phyloP scores from a whole-genome alignment of 2,113 vertebrate genomes.

The Chitala chitala region DNA sequence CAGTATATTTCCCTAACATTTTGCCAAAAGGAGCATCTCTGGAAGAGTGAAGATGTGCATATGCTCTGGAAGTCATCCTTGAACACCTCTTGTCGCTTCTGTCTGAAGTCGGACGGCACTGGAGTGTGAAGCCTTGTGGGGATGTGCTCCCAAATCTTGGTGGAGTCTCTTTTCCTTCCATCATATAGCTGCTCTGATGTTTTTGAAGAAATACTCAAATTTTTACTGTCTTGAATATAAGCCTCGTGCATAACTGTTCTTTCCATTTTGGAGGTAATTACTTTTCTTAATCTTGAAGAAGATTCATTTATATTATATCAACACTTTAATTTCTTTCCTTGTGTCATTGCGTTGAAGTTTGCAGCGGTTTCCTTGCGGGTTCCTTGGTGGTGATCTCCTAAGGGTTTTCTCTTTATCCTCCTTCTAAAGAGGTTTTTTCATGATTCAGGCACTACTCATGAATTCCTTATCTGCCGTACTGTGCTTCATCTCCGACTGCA shows the following conservation, averaged over 20 bases:
- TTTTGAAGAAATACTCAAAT: background rate
- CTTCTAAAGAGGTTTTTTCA: background rate
- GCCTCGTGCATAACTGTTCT: background rate
- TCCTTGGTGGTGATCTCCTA: too few relatives aligned
- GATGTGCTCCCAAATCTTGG: background rate
- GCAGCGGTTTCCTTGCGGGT: background rate
- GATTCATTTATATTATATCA: background rate
- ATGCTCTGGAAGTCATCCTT: background rate
- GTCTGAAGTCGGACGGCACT: background rate
- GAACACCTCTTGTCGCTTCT: background rate
- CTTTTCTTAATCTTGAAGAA: background rate
- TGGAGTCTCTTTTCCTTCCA: background rate
- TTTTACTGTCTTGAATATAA: background rate
- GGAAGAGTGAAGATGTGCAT: background rate
- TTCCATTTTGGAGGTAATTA: background rate
- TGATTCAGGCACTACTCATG: background rate
- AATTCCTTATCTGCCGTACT: background rate
- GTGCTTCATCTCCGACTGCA: conserved; percentile 35
- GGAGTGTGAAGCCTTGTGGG: background rate
- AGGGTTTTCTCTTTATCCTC: background rate
- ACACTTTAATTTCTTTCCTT: background rate
- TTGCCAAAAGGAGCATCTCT: background rate
- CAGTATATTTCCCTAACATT: background rate
- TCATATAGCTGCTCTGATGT: background rate
- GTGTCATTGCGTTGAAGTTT: background rate